Conservation (phyloP, 2,113 vertebrate genomes). For the Prochilodus magdalenae region DNA sequence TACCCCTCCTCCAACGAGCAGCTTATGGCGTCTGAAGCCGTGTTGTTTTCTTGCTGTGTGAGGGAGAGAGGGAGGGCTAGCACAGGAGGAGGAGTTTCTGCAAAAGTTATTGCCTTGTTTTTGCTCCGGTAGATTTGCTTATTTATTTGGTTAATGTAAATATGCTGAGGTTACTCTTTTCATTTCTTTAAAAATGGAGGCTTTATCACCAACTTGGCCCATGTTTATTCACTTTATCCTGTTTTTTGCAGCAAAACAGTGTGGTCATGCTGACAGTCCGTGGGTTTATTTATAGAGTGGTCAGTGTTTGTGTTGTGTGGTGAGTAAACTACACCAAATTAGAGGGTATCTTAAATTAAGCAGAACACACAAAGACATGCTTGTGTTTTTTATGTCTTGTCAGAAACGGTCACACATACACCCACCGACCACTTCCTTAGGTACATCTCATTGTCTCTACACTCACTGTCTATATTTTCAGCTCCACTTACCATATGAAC, state of each 20-base stretch:
- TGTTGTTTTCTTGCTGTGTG: conserved; percentile 49
- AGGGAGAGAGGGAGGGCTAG: conserved; percentile 18
- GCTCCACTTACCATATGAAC: no score
- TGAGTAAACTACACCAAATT: neutral
- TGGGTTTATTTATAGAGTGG: conserved; percentile 28
- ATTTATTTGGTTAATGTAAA: conserved; percentile 12
- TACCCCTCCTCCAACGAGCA: conserved; percentile 16
- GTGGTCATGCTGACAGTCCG: no score
- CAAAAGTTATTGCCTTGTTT: conserved; percentile 61
- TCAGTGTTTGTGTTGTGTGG: conserved; percentile 28
- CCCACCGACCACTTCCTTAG: no score
- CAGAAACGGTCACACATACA: neutral
- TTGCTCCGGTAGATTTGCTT: conserved; percentile 28
- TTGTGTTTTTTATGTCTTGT: neutral
- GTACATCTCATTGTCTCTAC: no score
- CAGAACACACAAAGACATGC: neutral
- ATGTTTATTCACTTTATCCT: neutral
- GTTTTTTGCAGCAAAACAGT: neutral
- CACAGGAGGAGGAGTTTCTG: conserved; percentile 25
- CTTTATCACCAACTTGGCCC: neutral
- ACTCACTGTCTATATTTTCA: no score
- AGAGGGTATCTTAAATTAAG: neutral
- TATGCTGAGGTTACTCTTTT: neutral
- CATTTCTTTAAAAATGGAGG: neutral
- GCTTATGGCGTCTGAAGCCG: conserved; percentile 48